Base-by-base conservation (phyloP, 53 echinoderm and acorn worm species). In the Apostichopus leukothele region DNA sequence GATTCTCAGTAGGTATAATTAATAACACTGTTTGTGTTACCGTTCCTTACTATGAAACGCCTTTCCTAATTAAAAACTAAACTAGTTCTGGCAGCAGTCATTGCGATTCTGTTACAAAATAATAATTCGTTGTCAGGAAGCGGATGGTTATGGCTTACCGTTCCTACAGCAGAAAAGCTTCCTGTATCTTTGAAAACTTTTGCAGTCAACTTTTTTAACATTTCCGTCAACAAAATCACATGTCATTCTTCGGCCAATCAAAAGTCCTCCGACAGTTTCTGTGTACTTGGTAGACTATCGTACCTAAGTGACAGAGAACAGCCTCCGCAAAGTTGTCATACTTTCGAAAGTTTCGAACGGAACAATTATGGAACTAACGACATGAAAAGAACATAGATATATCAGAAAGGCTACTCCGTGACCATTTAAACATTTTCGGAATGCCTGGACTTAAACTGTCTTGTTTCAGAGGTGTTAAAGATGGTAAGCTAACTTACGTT, bases 151-250 rank as follows among this genome's bases (percentile, higher is more conserved):
- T 63, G 63, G 18, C 21, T 6, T 6, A 71, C 71, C 71, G 16
- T 16, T 18, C 20, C 71, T n/a, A 18, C n/a, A 16, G 18, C 20
- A 18, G 20, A 0, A 71, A 19, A 4, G 18, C 71, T 71, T 71
- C 71, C 71, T 71, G 71, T 71, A 4, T 19, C 71, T 18, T 16
- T 13, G 39, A 10, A 57, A 76, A 76, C 23, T 52, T 77, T 39
- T 26, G 50, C 21, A 59, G 23, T 51, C 67, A 25, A 86, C 67
- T 68, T 86, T 39, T 63, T 19, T 50, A n/a, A 39, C 50, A 86
- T 86, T 86, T 86, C 86, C 86, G 86, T 86, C 67, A 86, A 86
- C 86, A 86, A 86, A 63, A 68, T 86, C 86, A 86, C 86, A 66
- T 86, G 86, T 8, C 51, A 21, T 27, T 4, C 7, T 67, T 86